A percentile compares a stretch with the other conserved stretches of the same genome.
Conservation (phyloP, 2,797 vertebrate genomes). For the Lagocephalus sceleratus region DNA sequence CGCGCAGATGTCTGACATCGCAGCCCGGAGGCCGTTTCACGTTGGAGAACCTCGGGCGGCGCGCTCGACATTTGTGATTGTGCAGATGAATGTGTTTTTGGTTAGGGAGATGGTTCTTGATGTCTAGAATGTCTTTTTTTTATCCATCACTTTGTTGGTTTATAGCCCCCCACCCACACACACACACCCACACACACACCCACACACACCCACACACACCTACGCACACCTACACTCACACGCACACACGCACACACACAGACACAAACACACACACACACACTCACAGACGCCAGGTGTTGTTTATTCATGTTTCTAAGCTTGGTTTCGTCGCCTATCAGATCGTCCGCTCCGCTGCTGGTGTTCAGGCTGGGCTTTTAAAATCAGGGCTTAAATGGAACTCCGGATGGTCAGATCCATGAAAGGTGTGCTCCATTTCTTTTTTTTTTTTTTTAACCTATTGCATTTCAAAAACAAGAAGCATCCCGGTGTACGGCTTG, state of each 20-base stretch:
- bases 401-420: conserved; percentile 57
- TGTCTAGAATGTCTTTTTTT: conserved; percentile 10
- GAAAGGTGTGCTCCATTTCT: conserved; percentile 39
- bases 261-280: too few relatives aligned
- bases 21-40: conserved; percentile 47
- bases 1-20: conserved; percentile 73
- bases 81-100: conserved; percentile 26
- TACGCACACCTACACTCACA: too few relatives aligned
- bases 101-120: conserved; percentile 5
- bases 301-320: too few relatives aligned
- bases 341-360: too few relatives aligned
- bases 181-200: too few relatives aligned
- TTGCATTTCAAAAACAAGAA: conserved; percentile 77
- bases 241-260: too few relatives aligned
- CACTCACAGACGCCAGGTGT: too few relatives aligned
- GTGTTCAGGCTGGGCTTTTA: conserved; percentile 17
- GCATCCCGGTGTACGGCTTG: conserved; percentile 55
- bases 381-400: conserved; percentile 16
- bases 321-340: too few relatives aligned
- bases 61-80: conserved; percentile 34
- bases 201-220: too few relatives aligned
- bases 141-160: too few relatives aligned
- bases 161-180: too few relatives aligned
- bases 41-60: conserved; percentile 13
- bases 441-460: conserved; percentile 28